phyloP scores from a whole-genome alignment of 2,888 invertebrate species.

The Thalpophila matura region DNA sequence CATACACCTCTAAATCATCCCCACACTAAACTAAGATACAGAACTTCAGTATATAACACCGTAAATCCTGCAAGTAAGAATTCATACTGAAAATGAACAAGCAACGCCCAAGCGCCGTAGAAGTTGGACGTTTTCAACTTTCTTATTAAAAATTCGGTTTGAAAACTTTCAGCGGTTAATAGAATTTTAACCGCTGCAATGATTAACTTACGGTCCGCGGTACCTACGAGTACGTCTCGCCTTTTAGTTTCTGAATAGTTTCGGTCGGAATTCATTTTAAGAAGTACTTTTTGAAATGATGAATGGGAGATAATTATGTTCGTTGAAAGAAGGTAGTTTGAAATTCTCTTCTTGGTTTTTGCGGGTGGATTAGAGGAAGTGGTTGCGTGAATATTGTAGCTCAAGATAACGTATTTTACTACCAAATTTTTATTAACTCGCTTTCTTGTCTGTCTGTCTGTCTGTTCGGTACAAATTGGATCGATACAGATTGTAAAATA shows the following conservation, averaged over 20 bases:
- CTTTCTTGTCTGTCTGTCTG: too few relatives aligned
- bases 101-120: conserved; percentile 56
- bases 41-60: conserved; percentile 31
- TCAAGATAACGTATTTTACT: too few relatives aligned
- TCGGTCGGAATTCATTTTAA: conserved; percentile 57
- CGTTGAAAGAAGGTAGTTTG: conserved; percentile 31
- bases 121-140: conserved; percentile 72
- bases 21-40: conserved; percentile 30
- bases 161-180: conserved; percentile 77
- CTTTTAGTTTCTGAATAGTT: conserved; percentile 64
- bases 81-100: conserved; percentile 74
- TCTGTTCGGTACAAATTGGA: too few relatives aligned
- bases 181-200: conserved; percentile 81
- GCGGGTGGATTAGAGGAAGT: conserved; percentile 20
- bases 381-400: neutral
- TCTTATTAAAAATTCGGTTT: conserved; percentile 85
- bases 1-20: conserved; percentile 10
- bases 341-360: conserved; percentile 19
- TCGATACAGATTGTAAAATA: too few relatives aligned
- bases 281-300: conserved; percentile 51
- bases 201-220: conserved; percentile 72
- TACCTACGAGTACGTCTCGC: conserved; percentile 52
- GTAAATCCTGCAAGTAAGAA: conserved; percentile 45
- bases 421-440: too few relatives aligned
- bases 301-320: conserved; percentile 57